Evolutionary conservation across 1,140 invertebrate genomes (phyloP).

Genomic region (Lasioglossum albipes): DNA sequence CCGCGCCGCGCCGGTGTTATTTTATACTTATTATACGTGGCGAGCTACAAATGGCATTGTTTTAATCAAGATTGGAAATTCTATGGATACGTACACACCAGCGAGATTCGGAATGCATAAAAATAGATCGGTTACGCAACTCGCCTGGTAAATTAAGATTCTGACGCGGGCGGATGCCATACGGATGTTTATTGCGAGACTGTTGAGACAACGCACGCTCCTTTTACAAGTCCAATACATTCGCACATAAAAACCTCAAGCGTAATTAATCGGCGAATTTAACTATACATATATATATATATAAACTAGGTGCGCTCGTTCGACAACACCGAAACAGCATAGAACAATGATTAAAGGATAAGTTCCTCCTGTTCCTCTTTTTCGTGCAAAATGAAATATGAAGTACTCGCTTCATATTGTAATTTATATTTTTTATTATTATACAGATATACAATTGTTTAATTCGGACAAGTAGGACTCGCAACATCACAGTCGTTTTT

Average conservation of each 20-base stretch:
- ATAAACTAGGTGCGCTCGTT: neutral
- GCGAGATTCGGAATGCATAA: conserved; percentile 53
- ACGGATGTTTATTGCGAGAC: conserved; percentile 70
- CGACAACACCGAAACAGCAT: too few species aligned
- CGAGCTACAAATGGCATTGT: neutral
- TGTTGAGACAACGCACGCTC: conserved; percentile 51
- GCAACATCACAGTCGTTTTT: too few species aligned
- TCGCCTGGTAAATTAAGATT: conserved; percentile 71
- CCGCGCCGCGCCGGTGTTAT: too few species aligned
- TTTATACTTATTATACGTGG: neutral
- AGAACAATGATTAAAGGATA: too few species aligned
- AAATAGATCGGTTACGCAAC: conserved; percentile 73
- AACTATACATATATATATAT: too few species aligned
- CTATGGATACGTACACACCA: conserved; percentile 25
- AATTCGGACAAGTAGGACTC: too few species aligned
- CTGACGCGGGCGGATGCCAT: conserved; percentile 73
- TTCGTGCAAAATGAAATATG: too few species aligned
- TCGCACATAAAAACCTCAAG: neutral
- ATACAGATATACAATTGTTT: too few species aligned
- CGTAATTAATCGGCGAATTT: neutral
- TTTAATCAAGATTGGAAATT: conserved; percentile 22
- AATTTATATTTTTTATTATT: too few species aligned
- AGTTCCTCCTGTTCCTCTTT: too few species aligned
- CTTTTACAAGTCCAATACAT: conserved; percentile 19
- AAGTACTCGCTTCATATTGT: too few species aligned